A percentile compares a stretch with the other conserved stretches of the same genome.
Evolutionary conservation across 2,797 vertebrate genomes (phyloP).

Genomic region (Parauchenoglanis punctatus): DNA sequence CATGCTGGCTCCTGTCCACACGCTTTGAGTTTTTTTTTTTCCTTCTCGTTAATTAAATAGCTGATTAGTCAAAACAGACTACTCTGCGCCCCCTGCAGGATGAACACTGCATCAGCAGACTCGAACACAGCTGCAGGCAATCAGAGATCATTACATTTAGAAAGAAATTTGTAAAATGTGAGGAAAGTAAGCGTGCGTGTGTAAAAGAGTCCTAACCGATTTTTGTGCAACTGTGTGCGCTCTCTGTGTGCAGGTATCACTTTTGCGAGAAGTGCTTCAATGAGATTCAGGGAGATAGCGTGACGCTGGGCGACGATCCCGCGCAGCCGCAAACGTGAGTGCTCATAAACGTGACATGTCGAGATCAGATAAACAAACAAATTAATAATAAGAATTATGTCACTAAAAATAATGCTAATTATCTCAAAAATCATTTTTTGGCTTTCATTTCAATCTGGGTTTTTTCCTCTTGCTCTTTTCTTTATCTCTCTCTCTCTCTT

Average conservation of each 20-base stretch:
- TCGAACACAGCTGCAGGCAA: conserved; percentile 14
- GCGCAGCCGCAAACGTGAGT: conserved; percentile 98
- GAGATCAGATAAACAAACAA: too few species aligned
- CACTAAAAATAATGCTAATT: too few species aligned
- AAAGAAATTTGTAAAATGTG: background rate
- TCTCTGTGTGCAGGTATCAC: conserved; percentile 88
- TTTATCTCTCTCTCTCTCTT: too few species aligned
- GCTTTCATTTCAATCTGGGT: background rate
- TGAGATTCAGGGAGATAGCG: conserved; percentile 98
- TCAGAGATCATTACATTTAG: background rate
- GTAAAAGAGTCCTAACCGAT: rapidly evolving
- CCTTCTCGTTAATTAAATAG: conserved; percentile 41
- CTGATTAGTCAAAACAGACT: conserved; percentile 35
- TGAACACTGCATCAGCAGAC: conserved; percentile 56
- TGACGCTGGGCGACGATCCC: conserved; percentile 97
- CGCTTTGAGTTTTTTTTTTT: conserved; percentile 24
- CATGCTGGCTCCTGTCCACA: background rate
- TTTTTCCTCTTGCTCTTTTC: too few species aligned
- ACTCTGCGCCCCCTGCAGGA: conserved; percentile 84
- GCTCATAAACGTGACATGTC: background rate
- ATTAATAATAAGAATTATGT: background rate
- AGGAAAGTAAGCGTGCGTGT: background rate
- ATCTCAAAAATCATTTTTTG: background rate
- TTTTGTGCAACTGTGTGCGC: conserved; percentile 60
- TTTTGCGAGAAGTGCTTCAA: conserved; percentile 99